Conservation (phyloP, 2,797 vertebrate species). For the Galaxias olidus region DNA sequence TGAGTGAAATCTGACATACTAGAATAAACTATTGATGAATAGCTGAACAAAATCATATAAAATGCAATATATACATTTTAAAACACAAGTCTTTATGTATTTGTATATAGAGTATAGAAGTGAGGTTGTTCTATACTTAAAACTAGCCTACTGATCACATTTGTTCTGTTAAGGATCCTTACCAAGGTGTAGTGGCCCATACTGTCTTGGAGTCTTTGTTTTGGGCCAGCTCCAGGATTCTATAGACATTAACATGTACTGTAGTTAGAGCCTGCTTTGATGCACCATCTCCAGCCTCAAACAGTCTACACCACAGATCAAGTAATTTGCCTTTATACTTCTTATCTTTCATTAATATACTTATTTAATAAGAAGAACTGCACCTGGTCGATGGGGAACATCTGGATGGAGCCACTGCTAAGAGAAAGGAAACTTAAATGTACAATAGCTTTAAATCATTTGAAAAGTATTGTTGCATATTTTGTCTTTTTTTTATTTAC, state of each 20-base stretch:
- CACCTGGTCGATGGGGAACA: slow-evolving; percentile 63
- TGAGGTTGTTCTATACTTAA: no score
- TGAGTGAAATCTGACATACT: neutral
- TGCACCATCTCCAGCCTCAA: no score
- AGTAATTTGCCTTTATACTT: no score
- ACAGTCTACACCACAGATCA: no score
- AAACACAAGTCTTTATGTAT: no score
- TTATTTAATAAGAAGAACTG: neutral
- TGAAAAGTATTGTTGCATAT: no score
- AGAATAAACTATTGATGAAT: neutral
- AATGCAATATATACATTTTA: no score
- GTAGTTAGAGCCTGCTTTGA: neutral
- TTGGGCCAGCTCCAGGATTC: slow-evolving; percentile 67
- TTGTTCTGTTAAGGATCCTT: slow-evolving; percentile 23
- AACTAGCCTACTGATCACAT: slow-evolving; percentile 2
- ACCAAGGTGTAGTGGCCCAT: slow-evolving; percentile 72
- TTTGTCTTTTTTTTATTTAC: neutral
- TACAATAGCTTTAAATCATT: no score
- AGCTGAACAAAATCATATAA: neutral
- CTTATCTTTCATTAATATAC: no score
- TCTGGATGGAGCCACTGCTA: slow-evolving; percentile 42
- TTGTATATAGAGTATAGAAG: no score
- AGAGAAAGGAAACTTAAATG: neutral
- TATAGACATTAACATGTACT: slow-evolving; percentile 32
- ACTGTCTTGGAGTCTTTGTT: slow-evolving; percentile 67